Conservation (phyloP, 2,113 vertebrate species). For the Damaliscus lunatus region DNA sequence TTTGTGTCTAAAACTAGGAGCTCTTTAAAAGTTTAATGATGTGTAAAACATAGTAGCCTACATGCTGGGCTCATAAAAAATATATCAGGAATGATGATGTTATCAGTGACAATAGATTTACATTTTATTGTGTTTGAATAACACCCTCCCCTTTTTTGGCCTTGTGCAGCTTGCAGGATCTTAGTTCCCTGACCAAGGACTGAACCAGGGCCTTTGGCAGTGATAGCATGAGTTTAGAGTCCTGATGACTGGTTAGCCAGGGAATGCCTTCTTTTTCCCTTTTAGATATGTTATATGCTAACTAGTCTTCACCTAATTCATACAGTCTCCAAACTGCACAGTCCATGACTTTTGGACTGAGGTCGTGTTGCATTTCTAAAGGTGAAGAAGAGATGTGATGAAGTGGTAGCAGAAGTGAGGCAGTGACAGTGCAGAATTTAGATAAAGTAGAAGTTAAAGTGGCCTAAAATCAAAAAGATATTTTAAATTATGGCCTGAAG, state of each 20-base stretch:
- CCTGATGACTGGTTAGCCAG: not conserved
- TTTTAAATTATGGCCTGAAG: not conserved
- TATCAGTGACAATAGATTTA: not conserved
- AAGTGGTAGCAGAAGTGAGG: not conserved
- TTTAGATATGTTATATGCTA: not conserved
- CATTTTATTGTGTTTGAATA: not conserved
- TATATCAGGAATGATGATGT: not conserved
- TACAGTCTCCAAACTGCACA: not conserved
- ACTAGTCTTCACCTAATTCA: not conserved
- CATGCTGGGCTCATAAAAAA: not conserved
- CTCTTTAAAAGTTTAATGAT: slow-evolving; percentile 51
- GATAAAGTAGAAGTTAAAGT: not conserved
- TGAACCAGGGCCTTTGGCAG: not conserved
- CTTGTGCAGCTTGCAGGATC: not conserved
- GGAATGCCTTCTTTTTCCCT: not conserved
- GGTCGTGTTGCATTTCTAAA: not conserved
- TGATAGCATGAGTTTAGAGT: not conserved
- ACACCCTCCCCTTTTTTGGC: not conserved
- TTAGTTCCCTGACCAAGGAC: not conserved
- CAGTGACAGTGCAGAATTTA: not conserved
- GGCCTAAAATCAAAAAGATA: not conserved
- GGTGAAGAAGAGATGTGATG: not conserved
- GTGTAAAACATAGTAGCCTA: not conserved
- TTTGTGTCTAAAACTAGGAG: slow-evolving; percentile 1
- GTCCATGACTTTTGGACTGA: not conserved